Percentiles rank a stretch among this genome's conserved stretches.
Evolutionary conservation across 1,140 invertebrate genomes (phyloP).

Genomic region (Sweltsa coloradensis): DNA sequence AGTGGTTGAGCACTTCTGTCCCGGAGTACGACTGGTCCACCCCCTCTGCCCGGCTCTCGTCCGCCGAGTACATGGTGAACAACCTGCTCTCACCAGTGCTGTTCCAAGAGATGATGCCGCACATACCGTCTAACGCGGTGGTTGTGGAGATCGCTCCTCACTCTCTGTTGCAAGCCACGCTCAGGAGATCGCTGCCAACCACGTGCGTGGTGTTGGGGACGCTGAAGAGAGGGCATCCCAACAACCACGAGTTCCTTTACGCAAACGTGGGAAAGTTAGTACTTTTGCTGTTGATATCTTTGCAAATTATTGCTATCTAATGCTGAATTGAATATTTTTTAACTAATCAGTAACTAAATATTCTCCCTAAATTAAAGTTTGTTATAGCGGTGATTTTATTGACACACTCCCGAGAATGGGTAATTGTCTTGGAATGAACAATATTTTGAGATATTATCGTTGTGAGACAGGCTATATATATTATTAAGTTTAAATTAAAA

Average conservation of each 20-base stretch:
- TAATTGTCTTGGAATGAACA: too few species aligned
- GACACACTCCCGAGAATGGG: too few species aligned
- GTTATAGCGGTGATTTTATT: too few species aligned
- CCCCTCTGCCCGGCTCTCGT: constrained; percentile 34
- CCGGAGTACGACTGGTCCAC: constrained; percentile 36
- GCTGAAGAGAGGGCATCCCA: constrained; percentile 34
- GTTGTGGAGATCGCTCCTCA: constrained; percentile 46
- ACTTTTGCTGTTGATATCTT: too few species aligned
- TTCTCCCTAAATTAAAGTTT: not conserved
- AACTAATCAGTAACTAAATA: not conserved
- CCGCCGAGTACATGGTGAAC: constrained; percentile 50
- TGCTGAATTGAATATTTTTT: too few species aligned
- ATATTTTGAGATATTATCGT: too few species aligned
- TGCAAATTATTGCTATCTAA: too few species aligned
- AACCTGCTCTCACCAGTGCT: constrained; percentile 40
- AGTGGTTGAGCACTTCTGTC: constrained; percentile 46
- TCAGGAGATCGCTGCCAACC: constrained; percentile 35
- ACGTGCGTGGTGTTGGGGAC: constrained; percentile 36
- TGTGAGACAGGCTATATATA: too few species aligned
- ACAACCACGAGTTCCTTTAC: constrained; percentile 32
- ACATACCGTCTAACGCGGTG: constrained; percentile 43
- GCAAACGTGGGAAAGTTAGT: constrained; percentile 6
- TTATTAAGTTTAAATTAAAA: too few species aligned
- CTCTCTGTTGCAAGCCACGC: constrained; percentile 41
- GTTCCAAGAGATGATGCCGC: constrained; percentile 41